Percentiles rank a stretch among this genome's conserved stretches.
These are phyloP conservation scores for Oedothorax gibbosus DNA, from an alignment of 1,140 invertebrate genomes.

Conservation along the genomic window DNA sequence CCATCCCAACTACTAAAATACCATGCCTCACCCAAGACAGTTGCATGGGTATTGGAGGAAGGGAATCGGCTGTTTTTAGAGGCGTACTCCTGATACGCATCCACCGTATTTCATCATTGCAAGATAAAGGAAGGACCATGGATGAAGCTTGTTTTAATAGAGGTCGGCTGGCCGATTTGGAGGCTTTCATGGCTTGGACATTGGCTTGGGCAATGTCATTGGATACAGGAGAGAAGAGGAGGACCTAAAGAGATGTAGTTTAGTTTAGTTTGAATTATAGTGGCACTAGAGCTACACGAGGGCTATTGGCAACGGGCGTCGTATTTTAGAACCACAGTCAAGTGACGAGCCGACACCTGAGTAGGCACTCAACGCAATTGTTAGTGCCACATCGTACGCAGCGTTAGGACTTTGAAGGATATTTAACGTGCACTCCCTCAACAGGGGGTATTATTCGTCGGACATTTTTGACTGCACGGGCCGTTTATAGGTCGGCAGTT, in stretches of 20 bases:
- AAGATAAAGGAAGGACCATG: constrained; percentile 83
- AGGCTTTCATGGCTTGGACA: constrained; percentile 88
- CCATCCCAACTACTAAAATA: constrained; percentile 98
- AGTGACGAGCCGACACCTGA: too few relatives aligned
- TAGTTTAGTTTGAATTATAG: too few relatives aligned
- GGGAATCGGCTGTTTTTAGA: constrained; percentile 91
- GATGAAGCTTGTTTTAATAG: constrained; percentile 88
- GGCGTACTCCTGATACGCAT: constrained; percentile 94
- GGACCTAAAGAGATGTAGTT: constrained; percentile 62
- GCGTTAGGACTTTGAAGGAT: too few relatives aligned
- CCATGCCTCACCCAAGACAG: constrained; percentile 98
- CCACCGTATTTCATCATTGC: constrained; percentile 74
- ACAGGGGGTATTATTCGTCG: too few relatives aligned
- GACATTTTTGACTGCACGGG: too few relatives aligned
- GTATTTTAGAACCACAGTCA: too few relatives aligned
- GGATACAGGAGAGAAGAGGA: constrained; percentile 66
- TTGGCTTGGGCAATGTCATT: constrained; percentile 91
- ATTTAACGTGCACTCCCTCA: too few relatives aligned
- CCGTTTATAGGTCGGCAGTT: too few relatives aligned
- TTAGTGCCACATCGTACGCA: too few relatives aligned
- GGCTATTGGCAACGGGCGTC: too few relatives aligned
- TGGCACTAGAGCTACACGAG: too few relatives aligned
- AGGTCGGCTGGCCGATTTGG: constrained; percentile 74
- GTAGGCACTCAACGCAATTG: too few relatives aligned
- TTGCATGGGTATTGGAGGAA: constrained; percentile 97